Conservation (phyloP, 2,888 invertebrate genomes). For the Dryobota labecula region DNA sequence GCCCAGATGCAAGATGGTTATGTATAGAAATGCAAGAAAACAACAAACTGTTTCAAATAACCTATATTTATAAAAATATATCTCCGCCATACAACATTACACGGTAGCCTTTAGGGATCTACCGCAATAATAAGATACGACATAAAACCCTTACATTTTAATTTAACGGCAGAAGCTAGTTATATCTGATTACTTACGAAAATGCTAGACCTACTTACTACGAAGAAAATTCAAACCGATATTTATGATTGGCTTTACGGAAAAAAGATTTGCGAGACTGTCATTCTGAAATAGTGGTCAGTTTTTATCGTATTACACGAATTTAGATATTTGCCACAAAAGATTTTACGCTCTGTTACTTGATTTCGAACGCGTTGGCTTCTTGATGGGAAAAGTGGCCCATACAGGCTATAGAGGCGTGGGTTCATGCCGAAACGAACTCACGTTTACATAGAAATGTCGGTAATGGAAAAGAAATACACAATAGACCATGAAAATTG, state of each 20-base stretch:
- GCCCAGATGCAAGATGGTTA: too few species aligned
- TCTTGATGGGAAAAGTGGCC: conserved; percentile 27
- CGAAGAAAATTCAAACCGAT: not conserved
- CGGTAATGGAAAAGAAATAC: conserved; percentile 3
- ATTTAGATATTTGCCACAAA: conserved; percentile 47
- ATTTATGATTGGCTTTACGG: not conserved
- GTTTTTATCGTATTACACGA: conserved; percentile 40
- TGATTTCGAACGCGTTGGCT: conserved; percentile 31
- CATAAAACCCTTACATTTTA: too few species aligned
- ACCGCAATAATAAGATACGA: too few species aligned
- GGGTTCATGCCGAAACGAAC: conserved; percentile 24
- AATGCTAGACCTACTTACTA: not conserved
- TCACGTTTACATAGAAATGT: conserved; percentile 30
- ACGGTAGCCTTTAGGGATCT: too few species aligned
- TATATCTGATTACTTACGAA: not conserved
- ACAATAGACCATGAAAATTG: conserved; percentile 13
- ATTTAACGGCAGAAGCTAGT: too few species aligned
- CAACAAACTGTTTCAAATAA: too few species aligned
- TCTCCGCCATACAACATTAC: too few species aligned
- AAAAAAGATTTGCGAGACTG: conserved; percentile 23
- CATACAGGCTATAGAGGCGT: conserved; percentile 11
- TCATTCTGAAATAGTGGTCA: conserved; percentile 32
- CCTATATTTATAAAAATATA: too few species aligned
- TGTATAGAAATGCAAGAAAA: too few species aligned
- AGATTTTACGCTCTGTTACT: conserved; percentile 65